phyloP scores from a whole-genome alignment of 1,140 invertebrate genomes.

The Caenorhabditis latens region DNA sequence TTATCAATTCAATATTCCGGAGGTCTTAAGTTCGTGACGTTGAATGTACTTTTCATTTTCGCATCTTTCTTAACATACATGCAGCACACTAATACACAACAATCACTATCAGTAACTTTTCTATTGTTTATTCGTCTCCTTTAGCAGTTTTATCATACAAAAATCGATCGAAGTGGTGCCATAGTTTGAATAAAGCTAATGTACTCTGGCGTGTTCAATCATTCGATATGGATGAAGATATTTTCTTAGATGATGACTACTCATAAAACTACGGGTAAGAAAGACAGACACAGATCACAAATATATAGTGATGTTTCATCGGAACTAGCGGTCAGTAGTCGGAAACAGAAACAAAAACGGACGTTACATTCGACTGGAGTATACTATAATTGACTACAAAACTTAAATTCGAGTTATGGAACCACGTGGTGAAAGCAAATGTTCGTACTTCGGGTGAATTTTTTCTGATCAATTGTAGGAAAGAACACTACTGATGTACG shows the following conservation, averaged over 20 bases:
- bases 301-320: not conserved
- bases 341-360: not conserved
- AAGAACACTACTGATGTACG: no score
- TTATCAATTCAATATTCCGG: not conserved
- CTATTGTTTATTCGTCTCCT: not conserved
- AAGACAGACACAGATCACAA: constrained; percentile 6
- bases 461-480: no score
- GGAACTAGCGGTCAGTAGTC: not conserved
- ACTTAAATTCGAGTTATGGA: not conserved
- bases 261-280: not conserved
- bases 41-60: constrained; percentile 26
- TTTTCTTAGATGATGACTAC: not conserved
- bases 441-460: no score
- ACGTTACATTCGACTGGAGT: not conserved
- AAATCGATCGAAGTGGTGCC: not conserved
- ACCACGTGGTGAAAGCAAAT: no score
- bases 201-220: not conserved
- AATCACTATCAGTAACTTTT: constrained; percentile 32
- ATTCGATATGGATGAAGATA: constrained; percentile 17
- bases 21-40: constrained; percentile 21
- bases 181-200: not conserved
- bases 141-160: constrained; percentile 15
- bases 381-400: not conserved
- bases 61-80: not conserved
- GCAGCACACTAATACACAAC: constrained; percentile 2